Base-by-base conservation (phyloP, 1,140 invertebrate genomes). In the Drosophila bocqueti region DNA sequence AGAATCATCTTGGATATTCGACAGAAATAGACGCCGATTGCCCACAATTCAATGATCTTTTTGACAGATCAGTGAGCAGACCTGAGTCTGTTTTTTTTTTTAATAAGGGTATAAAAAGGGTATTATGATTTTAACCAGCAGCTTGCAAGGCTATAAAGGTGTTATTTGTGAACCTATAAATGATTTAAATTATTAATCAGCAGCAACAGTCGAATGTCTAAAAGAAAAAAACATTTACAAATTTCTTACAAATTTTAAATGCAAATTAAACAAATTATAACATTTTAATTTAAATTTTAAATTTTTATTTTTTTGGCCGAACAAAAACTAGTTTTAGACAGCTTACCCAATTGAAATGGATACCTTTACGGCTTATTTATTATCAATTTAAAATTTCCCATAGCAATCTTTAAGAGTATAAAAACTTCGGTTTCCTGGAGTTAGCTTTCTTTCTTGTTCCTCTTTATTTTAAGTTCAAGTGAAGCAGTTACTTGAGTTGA, bases 1-100 rank as follows among this genome's bases (percentile, higher is more conserved):
- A 71, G 49, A 47, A 72, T 59, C 52, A 59, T 40, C 57, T 72
- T 43, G 26, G 42, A 45, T 66, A 65, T 62, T 59, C 15, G n/a
- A 73, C 67, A 58, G 15, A 72, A 73, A 73, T 59, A 73, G 43
- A 67, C 11, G 10, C 16, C 62, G 11, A 73, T 69, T 69, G 46
- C 43, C 36, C 26, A 21, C 50, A 13, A 72, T 59, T 47, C 52
- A 73, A 69, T 52, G 36, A 67, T 43, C 46, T 68, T 67, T 54
- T 38, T 36, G 66, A 46, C 58, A 66, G 45, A 42, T 40, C 62
- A 40, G 16, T 38, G 36, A 50, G 24, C 43, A 46, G 34, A 36
- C 58, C 43, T 9, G 40, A 63, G 40, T 43, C 24, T 42, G 24
- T 1, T 64, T 15, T 21, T n/a, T n/a, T 26, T 26, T 42, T 26